Evolutionary conservation across 2,888 invertebrate species (phyloP), one percentile per base, ranked within the genome.

Genomic region (Polydesmus complanatus): DNA sequence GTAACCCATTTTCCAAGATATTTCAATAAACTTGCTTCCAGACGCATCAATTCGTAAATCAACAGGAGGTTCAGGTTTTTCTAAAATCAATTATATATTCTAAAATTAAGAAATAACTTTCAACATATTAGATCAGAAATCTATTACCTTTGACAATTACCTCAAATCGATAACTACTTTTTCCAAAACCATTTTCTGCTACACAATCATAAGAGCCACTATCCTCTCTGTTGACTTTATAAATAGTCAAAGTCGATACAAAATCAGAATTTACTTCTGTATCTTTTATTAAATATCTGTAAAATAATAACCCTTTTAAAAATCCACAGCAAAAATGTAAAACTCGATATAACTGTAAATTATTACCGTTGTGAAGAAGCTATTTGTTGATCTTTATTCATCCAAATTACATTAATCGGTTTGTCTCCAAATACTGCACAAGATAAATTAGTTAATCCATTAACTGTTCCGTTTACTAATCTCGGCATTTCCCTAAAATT

Each of bases 381-480:
- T 14, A 61, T 50, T 8, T 49, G n/a, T 26, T 56, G 49, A 27
- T 63, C 61, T 48, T 68, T 66, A 47, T 67, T 66, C 19, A 70
- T 72, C 74, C 74, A 74, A 5, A 68, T 65, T 2, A 74, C 64
- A 11, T 70, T 70, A 21, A 74, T 63, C 0, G 74, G 74, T 51
- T 68, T 69, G 64, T 74, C 74, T 0, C 74, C 74, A 3, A 69
- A 68, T 0, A 72, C 73, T 49, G 68, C 68, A 59, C 74, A 74
- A 53, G 71, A 70, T 67, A 74, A 64, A 2, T 69, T 70, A 14
- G 70, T 66, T 27, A 70, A 69, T 50, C 70, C 68, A 8, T 70
- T 71, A 54, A 68, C 68, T 51, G 66, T 61, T 11, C 71, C 71
- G 0, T 71, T 71, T 62, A 19, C 11, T 56, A n/a, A 2, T n/a